phyloP scores from a whole-genome alignment of 2,113 vertebrate genomes.

The Caranx ignobilis region DNA sequence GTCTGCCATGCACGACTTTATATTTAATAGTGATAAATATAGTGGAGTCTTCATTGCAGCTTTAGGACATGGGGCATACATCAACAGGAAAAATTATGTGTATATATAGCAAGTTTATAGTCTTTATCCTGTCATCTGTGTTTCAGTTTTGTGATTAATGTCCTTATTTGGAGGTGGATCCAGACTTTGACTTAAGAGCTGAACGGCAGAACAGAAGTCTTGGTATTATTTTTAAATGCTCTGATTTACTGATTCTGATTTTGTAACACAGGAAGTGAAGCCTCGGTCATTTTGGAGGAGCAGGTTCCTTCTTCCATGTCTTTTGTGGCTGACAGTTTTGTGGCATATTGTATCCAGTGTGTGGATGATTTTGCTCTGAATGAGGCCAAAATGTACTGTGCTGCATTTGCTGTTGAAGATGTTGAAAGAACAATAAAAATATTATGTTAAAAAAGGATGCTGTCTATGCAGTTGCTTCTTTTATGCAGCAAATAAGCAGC shows the following conservation, averaged over 20 bases:
- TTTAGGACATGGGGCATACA: conserved; percentile 39
- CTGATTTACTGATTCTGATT: conserved; percentile 2
- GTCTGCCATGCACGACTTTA: conserved; percentile 42
- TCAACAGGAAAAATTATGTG: conserved; percentile 42
- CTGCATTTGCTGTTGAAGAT: background rate
- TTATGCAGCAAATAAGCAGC: too few relatives aligned
- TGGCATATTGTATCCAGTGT: background rate
- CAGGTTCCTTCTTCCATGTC: background rate
- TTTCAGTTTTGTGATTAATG: conserved; percentile 42
- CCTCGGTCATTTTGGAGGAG: too few relatives aligned
- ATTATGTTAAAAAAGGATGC: background rate
- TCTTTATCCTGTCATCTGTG: conserved; percentile 46
- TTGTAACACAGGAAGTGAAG: background rate
- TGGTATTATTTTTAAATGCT: conserved; percentile 5
- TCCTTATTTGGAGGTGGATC: conserved; percentile 32
- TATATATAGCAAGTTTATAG: conserved; percentile 47
- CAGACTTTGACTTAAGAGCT: conserved; percentile 38
- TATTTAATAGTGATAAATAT: conserved; percentile 65
- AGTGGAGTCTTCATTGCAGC: conserved; percentile 28
- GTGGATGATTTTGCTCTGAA: background rate
- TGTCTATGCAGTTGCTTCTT: background rate
- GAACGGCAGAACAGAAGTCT: background rate
- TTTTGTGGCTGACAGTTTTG: conserved; percentile 1
- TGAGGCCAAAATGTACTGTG: background rate
- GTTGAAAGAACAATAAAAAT: background rate